Base-by-base conservation (phyloP, 2,888 invertebrate genomes). In the Sesamia inferens region DNA sequence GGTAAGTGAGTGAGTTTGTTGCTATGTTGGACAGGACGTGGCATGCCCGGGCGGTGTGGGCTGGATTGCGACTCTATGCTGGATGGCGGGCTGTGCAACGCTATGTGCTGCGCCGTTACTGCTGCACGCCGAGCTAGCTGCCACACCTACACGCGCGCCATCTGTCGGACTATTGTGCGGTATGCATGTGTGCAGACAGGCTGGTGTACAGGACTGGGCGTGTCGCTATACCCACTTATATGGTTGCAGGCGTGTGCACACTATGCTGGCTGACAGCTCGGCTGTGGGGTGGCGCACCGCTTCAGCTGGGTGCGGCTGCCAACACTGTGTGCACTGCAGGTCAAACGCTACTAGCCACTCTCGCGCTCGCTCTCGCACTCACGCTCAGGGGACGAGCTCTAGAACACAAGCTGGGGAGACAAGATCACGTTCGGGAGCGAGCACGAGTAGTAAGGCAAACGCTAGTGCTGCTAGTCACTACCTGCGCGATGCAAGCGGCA, bases 21-120 rank as follows among this genome's bases (percentile, higher is more conserved):
- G 24, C 3, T 44, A 7, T 68, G 42, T 19, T 0, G 7, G 10
- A 0, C 76, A 95, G 94, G 92, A 93, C 78, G 92, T 92, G 68
- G 95, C 94, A 2, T 95, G 94, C 39, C 92, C 93, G 0, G 96
- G 97, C 5, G 97, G 97, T 97, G n/a, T 94, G 73, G 97, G 97
- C 58, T 97, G 97, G 88, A 97, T 97, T 66, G 98, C 98, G 97
- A 96, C 97, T 10, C 97, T 97, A 90, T 97, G 93, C 93, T 98
- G 88, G 96, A 97, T 89, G 94, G 94, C 97, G n/a, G 97, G 97
- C 0, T 97, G 97, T 91, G 97, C 97, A 11, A 97, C 97, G 42
- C 97, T 98, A 80, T 97, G 98, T 77, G 97, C 98, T 59, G 97
- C 97, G 89, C 97, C 97, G 57, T 93, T 98, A 68, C 96, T 98